phyloP scores from a whole-genome alignment of 2,888 invertebrate genomes.

The Ernsta delagoae region DNA sequence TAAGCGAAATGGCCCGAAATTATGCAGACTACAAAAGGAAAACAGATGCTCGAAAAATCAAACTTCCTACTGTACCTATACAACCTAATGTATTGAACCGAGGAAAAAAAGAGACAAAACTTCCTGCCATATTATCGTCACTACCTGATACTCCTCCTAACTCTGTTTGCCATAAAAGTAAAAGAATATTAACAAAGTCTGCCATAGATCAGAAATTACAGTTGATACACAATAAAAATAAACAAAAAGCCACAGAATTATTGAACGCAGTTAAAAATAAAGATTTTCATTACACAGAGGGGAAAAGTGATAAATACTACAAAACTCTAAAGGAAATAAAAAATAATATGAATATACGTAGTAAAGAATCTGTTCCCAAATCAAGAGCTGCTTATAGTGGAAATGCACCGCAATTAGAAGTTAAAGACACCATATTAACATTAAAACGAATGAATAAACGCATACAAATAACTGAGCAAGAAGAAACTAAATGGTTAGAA shows the following conservation, averaged over 20 bases:
- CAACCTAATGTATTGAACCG: constrained; percentile 66
- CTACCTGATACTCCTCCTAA: constrained; percentile 61
- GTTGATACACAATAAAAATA: constrained; percentile 63
- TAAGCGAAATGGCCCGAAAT: constrained; percentile 70
- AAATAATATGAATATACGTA: constrained; percentile 55
- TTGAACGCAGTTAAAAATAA: constrained; percentile 63
- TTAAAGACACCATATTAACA: constrained; percentile 79
- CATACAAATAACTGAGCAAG: constrained; percentile 71
- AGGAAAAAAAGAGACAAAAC: constrained; percentile 50
- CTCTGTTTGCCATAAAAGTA: constrained; percentile 52
- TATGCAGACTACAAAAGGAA: constrained; percentile 66
- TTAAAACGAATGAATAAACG: constrained; percentile 80
- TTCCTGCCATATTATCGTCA: constrained; percentile 30
- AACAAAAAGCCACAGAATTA: constrained; percentile 60
- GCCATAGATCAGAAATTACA: constrained; percentile 68
- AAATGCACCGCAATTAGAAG: constrained; percentile 45
- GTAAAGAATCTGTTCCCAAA: constrained; percentile 49
- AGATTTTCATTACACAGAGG: constrained; percentile 58
- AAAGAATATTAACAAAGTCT: constrained; percentile 68
- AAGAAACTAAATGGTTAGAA: constrained; percentile 80
- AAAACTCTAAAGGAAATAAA: constrained; percentile 54
- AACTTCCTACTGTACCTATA: constrained; percentile 64
- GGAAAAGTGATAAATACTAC: constrained; percentile 57
- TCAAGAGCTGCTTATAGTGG: constrained; percentile 44
- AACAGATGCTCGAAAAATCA: constrained; percentile 59